These are phyloP conservation scores for Suricata suricatta DNA, from an alignment of 2,113 vertebrate species.

Conservation along the genomic window DNA sequence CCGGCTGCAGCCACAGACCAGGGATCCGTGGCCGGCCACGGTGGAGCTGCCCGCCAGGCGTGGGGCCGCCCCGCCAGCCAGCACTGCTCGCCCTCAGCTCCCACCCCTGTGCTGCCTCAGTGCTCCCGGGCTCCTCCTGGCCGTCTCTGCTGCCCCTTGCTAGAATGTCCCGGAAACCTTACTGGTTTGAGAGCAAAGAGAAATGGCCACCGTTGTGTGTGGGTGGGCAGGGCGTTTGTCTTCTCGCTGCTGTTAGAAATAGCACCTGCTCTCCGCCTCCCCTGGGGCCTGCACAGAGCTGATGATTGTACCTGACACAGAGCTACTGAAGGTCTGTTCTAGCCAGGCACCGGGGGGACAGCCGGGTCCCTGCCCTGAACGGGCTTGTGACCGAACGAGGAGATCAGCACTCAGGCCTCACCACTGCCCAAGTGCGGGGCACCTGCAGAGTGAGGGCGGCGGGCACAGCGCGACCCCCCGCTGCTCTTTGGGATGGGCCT, in stretches of 20 bases:
- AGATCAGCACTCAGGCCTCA: not conserved
- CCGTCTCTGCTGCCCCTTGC: not conserved
- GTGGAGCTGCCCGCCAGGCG: not conserved
- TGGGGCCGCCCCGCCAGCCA: accelerated
- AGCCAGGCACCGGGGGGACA: not conserved
- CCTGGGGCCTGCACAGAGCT: constrained; percentile 44
- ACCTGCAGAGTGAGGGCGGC: accelerated
- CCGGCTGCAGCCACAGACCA: not conserved
- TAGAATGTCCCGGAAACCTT: constrained; percentile 31
- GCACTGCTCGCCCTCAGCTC: too few species aligned
- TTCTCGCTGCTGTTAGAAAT: constrained; percentile 69
- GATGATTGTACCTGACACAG: not conserved
- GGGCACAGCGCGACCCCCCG: accelerated
- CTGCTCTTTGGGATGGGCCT: too few species aligned
- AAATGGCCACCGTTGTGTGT: not conserved
- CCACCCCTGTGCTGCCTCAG: not conserved
- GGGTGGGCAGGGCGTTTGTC: constrained; percentile 36
- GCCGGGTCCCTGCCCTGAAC: not conserved
- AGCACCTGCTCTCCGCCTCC: not conserved
- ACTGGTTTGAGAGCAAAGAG: not conserved
- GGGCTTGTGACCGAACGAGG: not conserved
- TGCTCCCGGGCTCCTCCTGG: not conserved
- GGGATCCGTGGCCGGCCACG: not conserved
- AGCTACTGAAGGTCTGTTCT: constrained; percentile 50
- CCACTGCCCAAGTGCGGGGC: not conserved